Evolutionary conservation across 2,888 invertebrate genomes (phyloP), one percentile per base, ranked within the genome.

Genomic region (Caenorhabditis sp.): DNA sequence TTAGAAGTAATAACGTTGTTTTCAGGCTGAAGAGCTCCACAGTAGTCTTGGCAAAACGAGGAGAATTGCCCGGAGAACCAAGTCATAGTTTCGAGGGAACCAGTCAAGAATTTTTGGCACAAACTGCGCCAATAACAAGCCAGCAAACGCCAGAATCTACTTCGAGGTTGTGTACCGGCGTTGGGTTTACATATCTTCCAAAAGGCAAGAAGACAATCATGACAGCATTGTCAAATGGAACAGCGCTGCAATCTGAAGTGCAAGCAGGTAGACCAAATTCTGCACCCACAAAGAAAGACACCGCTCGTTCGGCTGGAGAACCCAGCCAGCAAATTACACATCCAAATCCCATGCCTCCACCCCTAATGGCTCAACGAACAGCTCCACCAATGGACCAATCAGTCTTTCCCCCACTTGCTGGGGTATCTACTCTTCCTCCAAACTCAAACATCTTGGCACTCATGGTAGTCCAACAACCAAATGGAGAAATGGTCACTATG

Each of bases 51-150:
- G 9, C 32, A 32, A 32, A 9, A 32, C 4, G 9, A 32, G 32
- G 4, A 32, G 9, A 32, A 9, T 32, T 6, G 32, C 32, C 4
- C 5, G 9, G 32, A 32, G 9, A 9, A 32, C 40, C 40, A 15
- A 40, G 8, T 40, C 8, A 15, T 2, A 40, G 37, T 20, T 58
- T 58, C 13, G 58, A 58, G 20, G 37, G 58, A 15, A 35, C 35
- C 6, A 58, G 37, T 58, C 18, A 22, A 37, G 35, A 58, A 8
- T 37, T 58, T 11, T 58, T 58, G 37, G 58, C 58, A 20, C 35
- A 20, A 20, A 37, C 35, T 37, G 28, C 8, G n/a, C n/a, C n/a
- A n/a, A n/a, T n/a, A n/a, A n/a, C n/a, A n/a, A n/a, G n/a, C n/a
- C n/a, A n/a, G n/a, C n/a, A n/a, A n/a, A n/a, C n/a, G n/a, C n/a